Conservation (phyloP, 2,797 vertebrate species). For the Percopsis omiscomaycus region DNA sequence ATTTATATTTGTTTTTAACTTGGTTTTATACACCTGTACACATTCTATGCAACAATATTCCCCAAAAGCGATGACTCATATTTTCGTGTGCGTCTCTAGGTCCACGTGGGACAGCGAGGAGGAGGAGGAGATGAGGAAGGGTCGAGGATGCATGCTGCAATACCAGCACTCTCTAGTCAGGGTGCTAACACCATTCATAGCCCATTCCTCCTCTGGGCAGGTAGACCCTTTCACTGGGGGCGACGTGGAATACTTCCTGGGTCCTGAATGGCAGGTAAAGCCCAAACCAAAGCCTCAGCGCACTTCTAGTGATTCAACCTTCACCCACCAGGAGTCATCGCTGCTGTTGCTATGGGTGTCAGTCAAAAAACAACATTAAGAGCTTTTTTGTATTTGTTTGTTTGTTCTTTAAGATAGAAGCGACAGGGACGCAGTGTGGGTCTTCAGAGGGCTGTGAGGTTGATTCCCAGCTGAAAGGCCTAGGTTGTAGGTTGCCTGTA, state of each 20-base stretch:
- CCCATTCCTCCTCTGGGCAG: slow-evolving; percentile 45
- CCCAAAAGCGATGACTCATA: neutral
- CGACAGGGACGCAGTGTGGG: too few relatives aligned
- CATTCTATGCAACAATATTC: too few relatives aligned
- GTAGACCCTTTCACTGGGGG: slow-evolving; percentile 54
- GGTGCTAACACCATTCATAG: slow-evolving; percentile 80
- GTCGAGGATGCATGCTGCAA: slow-evolving; percentile 87
- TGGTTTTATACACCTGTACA: too few relatives aligned
- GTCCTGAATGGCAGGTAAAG: slow-evolving; percentile 87
- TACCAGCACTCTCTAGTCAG: slow-evolving; percentile 88
- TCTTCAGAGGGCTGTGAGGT: too few relatives aligned
- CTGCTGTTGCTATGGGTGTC: neutral
- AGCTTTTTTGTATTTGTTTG: too few relatives aligned
- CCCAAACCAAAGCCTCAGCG: neutral
- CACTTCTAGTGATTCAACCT: neutral
- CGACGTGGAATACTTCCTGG: slow-evolving; percentile 80
- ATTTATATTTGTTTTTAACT: too few relatives aligned
- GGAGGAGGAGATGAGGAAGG: slow-evolving; percentile 88
- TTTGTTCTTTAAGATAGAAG: too few relatives aligned
- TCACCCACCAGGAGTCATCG: neutral
- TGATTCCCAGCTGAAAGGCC: too few relatives aligned
- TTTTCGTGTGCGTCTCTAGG: slow-evolving; percentile 60
- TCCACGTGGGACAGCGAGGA: slow-evolving; percentile 88
- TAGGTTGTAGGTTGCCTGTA: too few relatives aligned
- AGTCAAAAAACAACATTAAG: too few relatives aligned